phyloP scores from a whole-genome alignment of 2,113 vertebrate genomes.

The Ageneiosus marmoratus region DNA sequence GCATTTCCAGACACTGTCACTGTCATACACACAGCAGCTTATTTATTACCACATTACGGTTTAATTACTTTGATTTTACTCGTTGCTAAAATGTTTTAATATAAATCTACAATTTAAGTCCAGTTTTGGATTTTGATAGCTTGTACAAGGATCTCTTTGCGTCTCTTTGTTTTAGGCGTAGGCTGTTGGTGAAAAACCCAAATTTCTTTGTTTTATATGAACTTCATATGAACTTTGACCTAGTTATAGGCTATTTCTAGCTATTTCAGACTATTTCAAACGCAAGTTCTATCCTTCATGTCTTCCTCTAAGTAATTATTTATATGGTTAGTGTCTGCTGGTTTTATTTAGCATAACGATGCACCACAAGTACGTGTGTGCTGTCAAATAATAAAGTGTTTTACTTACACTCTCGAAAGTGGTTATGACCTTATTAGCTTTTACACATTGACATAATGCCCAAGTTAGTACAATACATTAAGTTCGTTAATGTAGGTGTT shows the following conservation, averaged over 20 bases:
- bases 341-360: background rate
- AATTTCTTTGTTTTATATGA: no score
- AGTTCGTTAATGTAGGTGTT: background rate
- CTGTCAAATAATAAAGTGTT: background rate
- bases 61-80: background rate
- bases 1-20: conserved; percentile 13
- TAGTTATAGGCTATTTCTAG: background rate
- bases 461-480: background rate
- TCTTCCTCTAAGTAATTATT: background rate
- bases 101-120: background rate
- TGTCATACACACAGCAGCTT: background rate
- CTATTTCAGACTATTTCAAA: no score
- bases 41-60: background rate
- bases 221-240: background rate
- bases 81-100: background rate
- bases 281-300: background rate
- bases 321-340: background rate
- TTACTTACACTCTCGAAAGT: background rate
- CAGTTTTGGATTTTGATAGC: background rate
- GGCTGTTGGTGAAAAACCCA: background rate
- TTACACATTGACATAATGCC: background rate
- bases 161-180: background rate
- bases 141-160: background rate
- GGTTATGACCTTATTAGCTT: background rate
- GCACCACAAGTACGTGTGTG: background rate